Evolutionary conservation across 1,140 invertebrate genomes (phyloP).

Genomic region (Bombus affinis): DNA sequence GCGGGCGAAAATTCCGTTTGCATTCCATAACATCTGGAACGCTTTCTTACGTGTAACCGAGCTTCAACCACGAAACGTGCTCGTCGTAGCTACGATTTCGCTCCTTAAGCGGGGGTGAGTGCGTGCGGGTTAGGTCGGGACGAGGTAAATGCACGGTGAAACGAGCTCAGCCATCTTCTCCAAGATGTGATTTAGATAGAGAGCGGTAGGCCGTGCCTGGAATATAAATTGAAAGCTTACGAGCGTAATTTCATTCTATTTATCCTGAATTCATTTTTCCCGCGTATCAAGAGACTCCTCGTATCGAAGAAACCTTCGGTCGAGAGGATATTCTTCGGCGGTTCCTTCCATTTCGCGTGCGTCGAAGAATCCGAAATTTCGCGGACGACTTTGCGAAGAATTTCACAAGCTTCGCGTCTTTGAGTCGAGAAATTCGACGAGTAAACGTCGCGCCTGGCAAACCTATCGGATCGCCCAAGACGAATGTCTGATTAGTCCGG

Average conservation of each 20-base stretch:
- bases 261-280: neutral
- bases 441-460: too few relatives aligned
- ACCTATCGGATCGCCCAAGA: neutral
- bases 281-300: too few relatives aligned
- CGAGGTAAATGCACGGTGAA: neutral
- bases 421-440: neutral
- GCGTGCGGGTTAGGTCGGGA: neutral
- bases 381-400: neutral
- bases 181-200: constrained; percentile 18
- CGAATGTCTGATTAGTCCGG: neutral
- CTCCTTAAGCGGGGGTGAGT: neutral
- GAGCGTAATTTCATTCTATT: constrained; percentile 20
- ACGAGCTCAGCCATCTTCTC: neutral
- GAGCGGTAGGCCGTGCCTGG: constrained; percentile 6
- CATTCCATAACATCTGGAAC: neutral
- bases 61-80: neutral
- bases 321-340: neutral
- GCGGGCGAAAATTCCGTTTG: constrained; percentile 20
- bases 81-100: neutral
- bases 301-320: neutral
- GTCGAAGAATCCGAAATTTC: neutral
- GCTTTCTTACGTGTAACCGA: neutral
- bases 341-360: neutral
- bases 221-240: constrained; percentile 24
- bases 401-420: neutral